Evolutionary conservation across 2,888 invertebrate genomes (phyloP), one percentile per base, ranked within the genome.

Genomic region (Drosophila neutralis): DNA sequence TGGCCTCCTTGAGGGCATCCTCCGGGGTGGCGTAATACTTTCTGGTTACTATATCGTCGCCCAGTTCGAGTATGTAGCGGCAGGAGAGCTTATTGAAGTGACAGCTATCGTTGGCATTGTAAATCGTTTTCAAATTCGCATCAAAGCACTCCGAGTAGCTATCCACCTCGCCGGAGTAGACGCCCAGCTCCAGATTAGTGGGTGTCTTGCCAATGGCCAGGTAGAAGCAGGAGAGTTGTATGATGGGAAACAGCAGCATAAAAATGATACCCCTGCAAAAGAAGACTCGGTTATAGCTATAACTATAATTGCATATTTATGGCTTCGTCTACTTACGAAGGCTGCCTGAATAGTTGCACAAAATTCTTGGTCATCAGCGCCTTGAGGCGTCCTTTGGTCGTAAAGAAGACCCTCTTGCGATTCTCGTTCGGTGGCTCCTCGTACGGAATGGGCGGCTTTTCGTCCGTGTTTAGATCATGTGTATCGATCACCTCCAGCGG

Each of bases 161-260:
- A 0, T 92, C 90, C 1, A 95, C 94, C 92, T 98, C 98, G 1
- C 96, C 94, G 88, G 98, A 98, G 29, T 97, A 96, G 0, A 98
- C 94, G 0, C 96, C 98, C 42, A 98, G 83, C 57, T 94, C 94
- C 0, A 98, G 93, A 66, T 95, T 95, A 59, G 94, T 94, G 0
- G 97, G 96, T 84, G 97, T 96, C 57, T 95, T 95, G 1, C 97
- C 97, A 60, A 97, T 95, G 35, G 97, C 96, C 65, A 96, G 92
- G 93, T 97, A 96, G 93, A 98, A 98, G 42, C 96, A 94, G 48
- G 95, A 94, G 72, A 96, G 94, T 94, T 98, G 96, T 31, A 98
- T 93, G 21, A 98, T 93, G 18, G 98, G 98, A 89, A 98, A 96
- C 65, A 97, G 83, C 69, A 98, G 93, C 75, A 97, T 95, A 92